Evolutionary conservation across 2,113 vertebrate species (phyloP), one percentile per base, ranked within the genome.

Genomic region (Platysteira castanea): DNA sequence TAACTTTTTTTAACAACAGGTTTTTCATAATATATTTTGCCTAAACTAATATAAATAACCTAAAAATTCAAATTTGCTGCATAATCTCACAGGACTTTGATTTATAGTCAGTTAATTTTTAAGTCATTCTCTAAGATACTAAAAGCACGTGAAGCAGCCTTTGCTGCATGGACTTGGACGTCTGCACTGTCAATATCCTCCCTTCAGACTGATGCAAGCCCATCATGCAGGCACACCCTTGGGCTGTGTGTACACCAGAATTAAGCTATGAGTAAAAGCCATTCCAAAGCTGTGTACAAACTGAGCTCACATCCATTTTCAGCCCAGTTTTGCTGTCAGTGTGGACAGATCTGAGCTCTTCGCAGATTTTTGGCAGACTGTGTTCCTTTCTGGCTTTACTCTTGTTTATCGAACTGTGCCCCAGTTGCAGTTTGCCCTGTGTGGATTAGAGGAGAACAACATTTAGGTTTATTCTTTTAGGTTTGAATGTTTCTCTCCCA

Each of bases 221-320:
- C 52, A 44, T 89, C 28, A 5, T 57, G 95, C 94, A 91, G 93
- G 44, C 93, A 74, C 91, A 75, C 87, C 97, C 94, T 91, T 59
- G 73, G 79, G 92, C 87, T 85, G 11, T 86, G 46, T 74, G 22
- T 59, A 37, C 9, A 16, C 30, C 31, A 83, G 56, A 86, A 39
- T 54, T 83, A 61, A 80, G 28, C 79, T 23, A 2, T 50, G 68
- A 70, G 61, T 59, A 75, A 67, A 86, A 84, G 35, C 90, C 73
- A 78, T 78, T 90, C 64, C 82, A 90, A 57, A 86, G 84, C 90
- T 81, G 39, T 80, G 24, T 39, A 30, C 47, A 67, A 37, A 59
- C 50, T 52, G 8, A 56, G 19, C 35, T 95, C 46, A 22, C 35
- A 52, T n/a, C 15, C 63, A 65, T 86, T 83, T 35, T 47, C 44